Conservation (phyloP, 2,113 vertebrate genomes). For the Cephalopholis sonnerati region DNA sequence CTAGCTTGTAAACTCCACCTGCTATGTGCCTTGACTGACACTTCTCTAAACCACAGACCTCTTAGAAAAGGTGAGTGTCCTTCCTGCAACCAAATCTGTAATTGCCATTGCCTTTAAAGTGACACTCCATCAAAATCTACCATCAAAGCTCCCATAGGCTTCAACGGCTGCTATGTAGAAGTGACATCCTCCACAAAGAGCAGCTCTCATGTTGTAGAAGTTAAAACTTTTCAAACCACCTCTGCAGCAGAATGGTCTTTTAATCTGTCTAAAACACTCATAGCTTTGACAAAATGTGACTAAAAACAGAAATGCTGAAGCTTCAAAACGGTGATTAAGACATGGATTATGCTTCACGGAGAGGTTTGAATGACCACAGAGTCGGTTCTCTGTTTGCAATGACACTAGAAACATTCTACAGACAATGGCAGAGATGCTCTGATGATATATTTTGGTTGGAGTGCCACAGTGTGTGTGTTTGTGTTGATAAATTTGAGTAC, state of each 20-base stretch:
- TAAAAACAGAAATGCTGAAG: no score
- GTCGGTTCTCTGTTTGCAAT: no score
- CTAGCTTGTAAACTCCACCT: not conserved
- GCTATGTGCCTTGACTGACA: constrained; percentile 68
- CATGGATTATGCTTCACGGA: no score
- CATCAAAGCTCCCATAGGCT: not conserved
- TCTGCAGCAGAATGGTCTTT: no score
- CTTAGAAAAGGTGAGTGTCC: constrained; percentile 76
- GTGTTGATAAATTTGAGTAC: not conserved
- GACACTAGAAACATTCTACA: no score
- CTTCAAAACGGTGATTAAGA: no score
- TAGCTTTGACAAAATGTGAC: no score
- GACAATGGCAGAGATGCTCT: no score
- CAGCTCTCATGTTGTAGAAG: not conserved
- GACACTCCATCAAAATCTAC: not conserved
- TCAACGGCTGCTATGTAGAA: no score
- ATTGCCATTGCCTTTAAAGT: not conserved
- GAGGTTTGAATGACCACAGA: no score
- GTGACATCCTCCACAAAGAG: not conserved
- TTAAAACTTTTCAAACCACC: not conserved
- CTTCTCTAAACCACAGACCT: constrained; percentile 72
- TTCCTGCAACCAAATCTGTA: not conserved
- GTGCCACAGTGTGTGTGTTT: not conserved
- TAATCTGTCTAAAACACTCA: not conserved
- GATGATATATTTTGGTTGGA: not conserved